phyloP scores from a whole-genome alignment of 2,888 invertebrate species.

The Stenodema calcarata region DNA sequence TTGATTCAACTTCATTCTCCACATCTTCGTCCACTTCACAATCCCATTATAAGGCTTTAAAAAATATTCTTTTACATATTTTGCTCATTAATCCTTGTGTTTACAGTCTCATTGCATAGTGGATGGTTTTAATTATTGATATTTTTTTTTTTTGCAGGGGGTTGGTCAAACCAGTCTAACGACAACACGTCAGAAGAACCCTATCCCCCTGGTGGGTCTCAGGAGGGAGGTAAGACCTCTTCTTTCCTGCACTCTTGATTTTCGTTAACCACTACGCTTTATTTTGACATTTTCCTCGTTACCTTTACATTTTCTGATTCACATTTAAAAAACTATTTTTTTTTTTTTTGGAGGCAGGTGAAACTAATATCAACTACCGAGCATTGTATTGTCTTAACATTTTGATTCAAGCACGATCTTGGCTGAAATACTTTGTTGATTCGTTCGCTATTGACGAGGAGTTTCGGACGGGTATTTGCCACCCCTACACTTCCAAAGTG shows the following conservation, averaged over 20 bases:
- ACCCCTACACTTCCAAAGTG: too few species aligned
- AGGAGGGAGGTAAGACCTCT: slow-evolving; percentile 50
- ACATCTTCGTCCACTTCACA: too few species aligned
- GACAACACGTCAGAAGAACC: slow-evolving; percentile 45
- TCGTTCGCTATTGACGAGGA: too few species aligned
- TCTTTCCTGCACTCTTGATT: not conserved
- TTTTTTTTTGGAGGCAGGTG: not conserved
- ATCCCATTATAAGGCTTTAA: too few species aligned
- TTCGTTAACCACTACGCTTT: not conserved
- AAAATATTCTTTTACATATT: too few species aligned
- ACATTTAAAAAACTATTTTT: not conserved
- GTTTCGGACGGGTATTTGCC: too few species aligned
- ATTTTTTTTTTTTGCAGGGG: slow-evolving; percentile 36
- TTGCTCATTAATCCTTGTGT: too few species aligned
- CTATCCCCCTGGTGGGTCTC: slow-evolving; percentile 50
- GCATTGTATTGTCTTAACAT: too few species aligned
- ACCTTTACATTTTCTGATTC: not conserved
- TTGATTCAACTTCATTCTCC: too few species aligned
- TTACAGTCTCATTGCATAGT: not conserved
- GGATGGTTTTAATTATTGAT: not conserved
- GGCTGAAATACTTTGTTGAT: too few species aligned
- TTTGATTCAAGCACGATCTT: too few species aligned
- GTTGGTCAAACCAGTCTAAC: slow-evolving; percentile 11
- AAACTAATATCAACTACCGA: too few species aligned
- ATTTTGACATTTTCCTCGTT: slow-evolving; percentile 7